Conservation (phyloP, 2,888 invertebrate genomes). For the Drosophila pseudotakahashii region DNA sequence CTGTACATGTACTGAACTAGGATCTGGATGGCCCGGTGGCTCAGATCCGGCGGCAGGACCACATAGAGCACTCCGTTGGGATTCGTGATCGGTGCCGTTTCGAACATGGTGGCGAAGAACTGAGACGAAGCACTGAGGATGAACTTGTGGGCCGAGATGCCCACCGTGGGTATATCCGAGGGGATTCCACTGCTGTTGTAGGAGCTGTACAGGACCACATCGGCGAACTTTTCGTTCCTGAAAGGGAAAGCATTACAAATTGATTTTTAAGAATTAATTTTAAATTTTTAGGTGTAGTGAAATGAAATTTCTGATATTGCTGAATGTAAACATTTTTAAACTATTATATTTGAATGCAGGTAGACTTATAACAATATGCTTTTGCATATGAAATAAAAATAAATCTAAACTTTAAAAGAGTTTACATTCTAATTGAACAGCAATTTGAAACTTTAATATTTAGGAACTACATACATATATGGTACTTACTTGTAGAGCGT, state of each 20-base stretch:
- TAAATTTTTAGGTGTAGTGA: no score
- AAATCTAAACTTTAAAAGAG: no score
- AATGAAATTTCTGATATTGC: no score
- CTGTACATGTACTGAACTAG: slow-evolving; percentile 94
- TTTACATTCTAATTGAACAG: no score
- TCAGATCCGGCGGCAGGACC: slow-evolving; percentile 92
- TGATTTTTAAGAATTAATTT: no score
- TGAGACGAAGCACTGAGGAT: slow-evolving; percentile 92
- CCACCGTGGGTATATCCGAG: slow-evolving; percentile 86
- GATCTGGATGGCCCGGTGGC: slow-evolving; percentile 91
- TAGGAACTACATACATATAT: no score
- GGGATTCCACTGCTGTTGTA: slow-evolving; percentile 84
- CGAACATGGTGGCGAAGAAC: slow-evolving; percentile 84
- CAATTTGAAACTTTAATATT: neutral
- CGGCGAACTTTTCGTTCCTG: slow-evolving; percentile 92
- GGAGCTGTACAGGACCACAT: slow-evolving; percentile 90
- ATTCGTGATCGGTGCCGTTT: slow-evolving; percentile 80
- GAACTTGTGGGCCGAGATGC: slow-evolving; percentile 93
- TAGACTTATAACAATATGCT: neutral
- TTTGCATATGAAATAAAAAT: neutral
- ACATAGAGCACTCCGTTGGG: slow-evolving; percentile 87
- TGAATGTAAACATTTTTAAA: no score
- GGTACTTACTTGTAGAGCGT: slow-evolving; percentile 86
- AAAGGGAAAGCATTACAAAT: neutral
- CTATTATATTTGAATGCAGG: neutral